Conservation (phyloP, 1,140 invertebrate species). For the Drosophila guanche region DNA sequence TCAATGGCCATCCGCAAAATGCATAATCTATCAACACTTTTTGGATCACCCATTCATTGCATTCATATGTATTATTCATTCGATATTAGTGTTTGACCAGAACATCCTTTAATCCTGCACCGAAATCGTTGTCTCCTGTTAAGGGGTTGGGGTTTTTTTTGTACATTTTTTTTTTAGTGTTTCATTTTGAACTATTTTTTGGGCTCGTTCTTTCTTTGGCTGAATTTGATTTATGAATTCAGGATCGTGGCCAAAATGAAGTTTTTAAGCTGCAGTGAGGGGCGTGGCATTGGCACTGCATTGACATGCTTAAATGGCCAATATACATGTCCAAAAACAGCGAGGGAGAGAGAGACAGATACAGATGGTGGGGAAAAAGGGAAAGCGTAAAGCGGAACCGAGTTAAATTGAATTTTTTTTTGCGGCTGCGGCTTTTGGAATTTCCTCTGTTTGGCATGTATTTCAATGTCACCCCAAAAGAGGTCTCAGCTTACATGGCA, state of each 20-base stretch:
- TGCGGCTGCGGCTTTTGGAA: slow-evolving; percentile 25
- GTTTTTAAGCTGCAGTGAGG: slow-evolving; percentile 64
- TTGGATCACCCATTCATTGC: neutral
- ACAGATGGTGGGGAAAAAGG: neutral
- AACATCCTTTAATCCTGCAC: slow-evolving; percentile 36
- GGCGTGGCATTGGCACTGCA: neutral
- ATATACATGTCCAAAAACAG: slow-evolving; percentile 25
- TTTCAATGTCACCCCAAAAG: slow-evolving; percentile 45
- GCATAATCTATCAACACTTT: slow-evolving; percentile 2
- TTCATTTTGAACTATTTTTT: slow-evolving; percentile 41
- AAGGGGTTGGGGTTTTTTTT: slow-evolving; percentile 1
- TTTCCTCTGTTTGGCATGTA: slow-evolving; percentile 57
- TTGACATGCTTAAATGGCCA: slow-evolving; percentile 70
- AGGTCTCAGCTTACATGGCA: slow-evolving; percentile 53
- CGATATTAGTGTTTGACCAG: slow-evolving; percentile 32
- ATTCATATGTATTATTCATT: slow-evolving; percentile 9
- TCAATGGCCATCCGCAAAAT: too few species aligned
- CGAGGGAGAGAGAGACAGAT: too few species aligned
- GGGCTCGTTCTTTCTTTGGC: slow-evolving; percentile 25
- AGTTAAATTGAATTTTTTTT: slow-evolving; percentile 73
- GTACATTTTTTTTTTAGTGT: too few species aligned
- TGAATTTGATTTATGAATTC: slow-evolving; percentile 65
- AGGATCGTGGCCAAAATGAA: slow-evolving; percentile 55
- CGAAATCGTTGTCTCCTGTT: slow-evolving; percentile 6
- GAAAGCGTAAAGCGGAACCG: slow-evolving; percentile 42